Conservation (phyloP, 2,113 vertebrate species). For the Centrocercus urophasianus region DNA sequence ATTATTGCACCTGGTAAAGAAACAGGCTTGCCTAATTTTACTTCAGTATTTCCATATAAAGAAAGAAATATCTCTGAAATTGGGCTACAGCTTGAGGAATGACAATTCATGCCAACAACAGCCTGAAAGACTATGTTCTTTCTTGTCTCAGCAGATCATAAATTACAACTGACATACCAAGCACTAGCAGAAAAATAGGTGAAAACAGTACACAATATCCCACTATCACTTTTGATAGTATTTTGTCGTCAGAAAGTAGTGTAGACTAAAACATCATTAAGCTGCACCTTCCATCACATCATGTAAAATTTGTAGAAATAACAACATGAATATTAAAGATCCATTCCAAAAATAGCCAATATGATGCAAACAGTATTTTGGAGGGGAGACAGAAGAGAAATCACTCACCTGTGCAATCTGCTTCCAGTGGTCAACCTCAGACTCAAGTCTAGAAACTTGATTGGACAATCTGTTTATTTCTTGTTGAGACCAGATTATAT, state of each 20-base stretch:
- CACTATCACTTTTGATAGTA: neutral
- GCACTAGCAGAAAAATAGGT: neutral
- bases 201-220: neutral
- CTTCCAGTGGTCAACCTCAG: conserved; percentile 91
- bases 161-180: neutral
- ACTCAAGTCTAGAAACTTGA: conserved; percentile 89
- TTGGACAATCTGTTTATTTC: conserved; percentile 95
- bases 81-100: neutral
- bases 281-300: neutral
- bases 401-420: conserved; percentile 86
- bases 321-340: neutral
- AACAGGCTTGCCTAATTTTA: neutral
- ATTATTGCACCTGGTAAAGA: neutral
- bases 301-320: too few relatives aligned
- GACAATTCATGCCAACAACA: neutral
- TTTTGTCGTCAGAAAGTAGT: neutral
- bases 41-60: neutral
- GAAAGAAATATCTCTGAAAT: neutral
- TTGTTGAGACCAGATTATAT: conserved; percentile 94
- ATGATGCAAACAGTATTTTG: neutral
- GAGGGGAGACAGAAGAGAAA: neutral
- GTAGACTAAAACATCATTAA: neutral
- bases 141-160: neutral
- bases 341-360: neutral
- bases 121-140: neutral